Base-by-base conservation (phyloP, 2,888 invertebrate species). In the Drosophila antonietae region DNA sequence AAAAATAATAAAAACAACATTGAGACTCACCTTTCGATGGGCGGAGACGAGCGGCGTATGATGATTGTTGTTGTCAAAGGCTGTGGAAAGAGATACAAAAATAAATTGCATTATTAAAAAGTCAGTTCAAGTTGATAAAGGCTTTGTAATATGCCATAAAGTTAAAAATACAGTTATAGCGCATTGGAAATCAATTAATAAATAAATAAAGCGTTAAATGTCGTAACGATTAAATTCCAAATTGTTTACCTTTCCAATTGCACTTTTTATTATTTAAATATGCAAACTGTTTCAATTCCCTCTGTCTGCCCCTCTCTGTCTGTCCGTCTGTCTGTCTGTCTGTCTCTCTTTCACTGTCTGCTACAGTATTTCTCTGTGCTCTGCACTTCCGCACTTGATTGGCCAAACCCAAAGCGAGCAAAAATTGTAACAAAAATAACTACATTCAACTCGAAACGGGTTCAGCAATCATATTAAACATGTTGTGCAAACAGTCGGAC, bases 391-490 rank as follows among this genome's bases (percentile, higher is more conserved):
- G 84, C 85, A 87, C 73, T 89, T 84, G 65, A 68, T 73, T 73
- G 88, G 88, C 85, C 89, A 79, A 84, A 61, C 82, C 83, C 68
- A 64, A 64, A 62, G 49, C 59, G 60, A 31, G 52, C 72, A 69
- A 57, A 83, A 81, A 84, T 81, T 86, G 88, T 83, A 88, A 85
- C 83, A 86, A 70, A 88, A 85, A 86, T 72, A 80, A 85, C 80
- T 57, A 73, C 68, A 88, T 64, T 79, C 70, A 82, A 75, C 65
- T 72, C 43, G 65, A 74, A 89, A 85, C 89, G 85, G 76, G 85
- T 85, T 85, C 85, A 89, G 89, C 83, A 89, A 89, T 85, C 85
- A 85, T 89, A 89, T 89, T 89, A 89, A 89, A 85, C 85, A 88
- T 89, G 89, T 85, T 89, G 88, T 87, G 80, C 88, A 89, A 83